These are phyloP conservation scores for Bombus breviceps DNA, from an alignment of 1,140 invertebrate genomes.

Conservation along the genomic window DNA sequence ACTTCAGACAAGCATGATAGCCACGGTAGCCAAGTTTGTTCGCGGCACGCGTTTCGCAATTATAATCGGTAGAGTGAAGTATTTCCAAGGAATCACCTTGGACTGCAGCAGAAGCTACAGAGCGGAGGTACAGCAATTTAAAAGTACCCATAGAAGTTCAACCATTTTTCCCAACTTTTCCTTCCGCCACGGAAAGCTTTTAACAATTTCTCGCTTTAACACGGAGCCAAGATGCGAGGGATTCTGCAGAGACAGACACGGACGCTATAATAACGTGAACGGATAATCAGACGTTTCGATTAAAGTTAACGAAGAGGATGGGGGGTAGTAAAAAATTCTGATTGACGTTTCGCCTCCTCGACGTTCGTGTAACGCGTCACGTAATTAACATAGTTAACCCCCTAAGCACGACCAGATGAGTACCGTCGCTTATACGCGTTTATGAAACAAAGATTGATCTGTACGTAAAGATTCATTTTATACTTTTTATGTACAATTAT, in stretches of 20 bases:
- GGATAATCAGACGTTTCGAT: not conserved
- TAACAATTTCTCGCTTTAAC: constrained; percentile 8
- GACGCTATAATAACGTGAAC: not conserved
- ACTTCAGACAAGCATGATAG: not conserved
- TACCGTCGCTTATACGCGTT: too few species aligned
- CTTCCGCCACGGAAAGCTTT: not conserved
- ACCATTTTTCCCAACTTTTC: constrained; percentile 13
- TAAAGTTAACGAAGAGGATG: not conserved
- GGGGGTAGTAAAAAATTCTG: not conserved
- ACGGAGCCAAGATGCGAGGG: not conserved
- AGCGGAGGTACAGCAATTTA: not conserved
- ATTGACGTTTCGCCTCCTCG: not conserved
- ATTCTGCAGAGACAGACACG: not conserved
- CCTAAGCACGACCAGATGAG: too few species aligned
- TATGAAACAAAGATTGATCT: too few species aligned
- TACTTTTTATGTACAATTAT: too few species aligned
- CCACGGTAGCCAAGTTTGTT: not conserved
- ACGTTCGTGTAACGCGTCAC: not conserved
- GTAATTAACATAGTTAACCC: too few species aligned
- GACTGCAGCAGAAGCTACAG: not conserved
- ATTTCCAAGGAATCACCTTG: not conserved
- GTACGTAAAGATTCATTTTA: too few species aligned
- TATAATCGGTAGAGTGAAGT: not conserved
- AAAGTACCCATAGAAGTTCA: constrained; percentile 6
- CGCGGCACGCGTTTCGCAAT: not conserved